Percentiles rank a stretch among this genome's conserved stretches.
phyloP scores from a whole-genome alignment of 2,797 vertebrate species.

The Anas acuta region DNA sequence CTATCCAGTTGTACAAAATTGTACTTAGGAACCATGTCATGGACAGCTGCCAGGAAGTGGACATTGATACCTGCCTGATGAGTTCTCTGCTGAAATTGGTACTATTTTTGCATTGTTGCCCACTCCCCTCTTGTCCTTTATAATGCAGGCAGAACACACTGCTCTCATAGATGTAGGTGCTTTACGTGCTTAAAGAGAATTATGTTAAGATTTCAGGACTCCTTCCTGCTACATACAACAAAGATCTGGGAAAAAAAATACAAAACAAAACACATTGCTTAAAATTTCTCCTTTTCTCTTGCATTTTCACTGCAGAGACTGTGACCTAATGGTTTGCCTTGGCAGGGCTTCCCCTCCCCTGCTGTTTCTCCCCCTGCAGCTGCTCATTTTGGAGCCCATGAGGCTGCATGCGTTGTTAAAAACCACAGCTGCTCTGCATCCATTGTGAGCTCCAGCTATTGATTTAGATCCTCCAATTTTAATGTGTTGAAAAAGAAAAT shows the following conservation, averaged over 20 bases:
- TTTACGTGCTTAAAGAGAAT: background rate
- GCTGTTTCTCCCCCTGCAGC: conserved; percentile 1
- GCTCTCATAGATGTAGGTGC: background rate
- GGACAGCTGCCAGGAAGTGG: background rate
- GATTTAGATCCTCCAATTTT: conserved; percentile 44
- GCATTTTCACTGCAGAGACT: background rate
- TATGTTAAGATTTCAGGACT: conserved; percentile 48
- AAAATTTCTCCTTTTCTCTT: background rate
- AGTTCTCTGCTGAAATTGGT: background rate
- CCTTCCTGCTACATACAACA: background rate
- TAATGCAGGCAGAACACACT: background rate
- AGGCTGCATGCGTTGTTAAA: background rate
- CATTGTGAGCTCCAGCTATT: conserved; percentile 15
- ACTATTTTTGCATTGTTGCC: background rate
- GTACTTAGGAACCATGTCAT: conserved; percentile 1
- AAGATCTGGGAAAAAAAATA: background rate
- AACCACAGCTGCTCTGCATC: conserved; percentile 36
- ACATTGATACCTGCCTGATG: background rate
- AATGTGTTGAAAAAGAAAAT: conserved; percentile 8
- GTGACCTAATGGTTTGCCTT: background rate
- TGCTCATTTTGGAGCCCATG: background rate
- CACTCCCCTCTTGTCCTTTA: background rate
- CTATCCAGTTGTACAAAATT: background rate
- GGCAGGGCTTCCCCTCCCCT: background rate
- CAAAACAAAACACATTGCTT: background rate